Conservation (phyloP, 2,113 vertebrate species). For the Mus pahari region DNA sequence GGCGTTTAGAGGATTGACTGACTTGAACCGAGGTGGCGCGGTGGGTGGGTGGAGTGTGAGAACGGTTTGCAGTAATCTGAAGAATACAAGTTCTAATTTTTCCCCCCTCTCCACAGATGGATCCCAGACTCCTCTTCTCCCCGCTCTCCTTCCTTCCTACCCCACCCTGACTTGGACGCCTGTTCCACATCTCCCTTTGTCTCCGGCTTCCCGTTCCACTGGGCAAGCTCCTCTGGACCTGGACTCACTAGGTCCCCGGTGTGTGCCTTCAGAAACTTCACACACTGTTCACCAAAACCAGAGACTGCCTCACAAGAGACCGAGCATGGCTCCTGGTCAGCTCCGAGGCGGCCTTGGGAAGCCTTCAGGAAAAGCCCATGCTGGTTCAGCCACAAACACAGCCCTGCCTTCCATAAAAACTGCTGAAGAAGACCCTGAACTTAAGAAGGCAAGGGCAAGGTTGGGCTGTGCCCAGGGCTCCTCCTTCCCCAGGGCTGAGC, state of each 20-base stretch:
- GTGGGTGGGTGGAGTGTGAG: not conserved
- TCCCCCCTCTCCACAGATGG: not conserved
- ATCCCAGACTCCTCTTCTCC: not conserved
- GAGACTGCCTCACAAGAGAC: not conserved
- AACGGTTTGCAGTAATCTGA: not conserved
- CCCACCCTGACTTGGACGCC: too few species aligned
- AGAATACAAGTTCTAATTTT: not conserved
- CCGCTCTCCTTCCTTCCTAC: not conserved
- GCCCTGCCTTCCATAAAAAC: constrained; percentile 26
- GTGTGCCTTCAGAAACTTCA: not conserved
- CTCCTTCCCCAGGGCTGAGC: not conserved
- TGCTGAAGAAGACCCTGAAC: not conserved
- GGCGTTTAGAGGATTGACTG: not conserved
- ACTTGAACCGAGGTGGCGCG: not conserved
- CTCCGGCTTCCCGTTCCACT: not conserved
- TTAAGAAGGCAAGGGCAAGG: not conserved
- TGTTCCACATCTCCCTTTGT: not conserved
- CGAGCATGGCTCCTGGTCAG: not conserved
- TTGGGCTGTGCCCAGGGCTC: not conserved
- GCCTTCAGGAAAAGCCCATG: constrained; percentile 36
- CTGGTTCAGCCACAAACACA: not conserved
- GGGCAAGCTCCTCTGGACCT: not conserved
- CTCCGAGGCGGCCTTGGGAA: constrained; percentile 25
- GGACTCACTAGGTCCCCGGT: not conserved
- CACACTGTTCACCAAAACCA: constrained; percentile 12